Conservation (phyloP, 2,888 invertebrate species). For the Acrobasis suavella region DNA sequence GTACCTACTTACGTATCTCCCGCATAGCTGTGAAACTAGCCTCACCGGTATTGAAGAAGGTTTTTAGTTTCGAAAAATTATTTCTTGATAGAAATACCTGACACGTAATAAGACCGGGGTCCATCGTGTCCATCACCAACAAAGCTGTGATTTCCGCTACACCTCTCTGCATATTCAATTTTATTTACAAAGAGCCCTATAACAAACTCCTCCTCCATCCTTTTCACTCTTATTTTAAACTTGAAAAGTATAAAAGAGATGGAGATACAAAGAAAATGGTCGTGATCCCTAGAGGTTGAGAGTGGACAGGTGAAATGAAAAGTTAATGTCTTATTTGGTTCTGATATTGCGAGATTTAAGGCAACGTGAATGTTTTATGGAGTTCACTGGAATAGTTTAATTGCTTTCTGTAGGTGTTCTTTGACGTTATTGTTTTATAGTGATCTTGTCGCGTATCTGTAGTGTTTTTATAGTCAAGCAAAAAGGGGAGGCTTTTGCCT, state of each 20-base stretch:
- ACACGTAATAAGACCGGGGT: constrained; percentile 43
- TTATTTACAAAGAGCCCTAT: constrained; percentile 71
- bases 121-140: constrained; percentile 51
- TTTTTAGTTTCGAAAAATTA: too few relatives aligned
- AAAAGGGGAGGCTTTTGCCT: too few relatives aligned
- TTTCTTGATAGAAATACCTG: background rate
- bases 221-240: constrained; percentile 26
- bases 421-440: background rate
- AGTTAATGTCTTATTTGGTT: constrained; percentile 47
- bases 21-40: too few relatives aligned
- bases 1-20: too few relatives aligned
- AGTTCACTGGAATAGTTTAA: constrained; percentile 4
- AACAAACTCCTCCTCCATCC: constrained; percentile 47
- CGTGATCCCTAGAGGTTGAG: constrained; percentile 44
- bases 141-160: constrained; percentile 71
- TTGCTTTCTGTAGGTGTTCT: background rate
- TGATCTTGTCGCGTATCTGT: too few relatives aligned
- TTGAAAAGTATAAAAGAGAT: constrained; percentile 37
- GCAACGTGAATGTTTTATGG: constrained; percentile 14
- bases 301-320: constrained; percentile 59
- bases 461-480: too few relatives aligned
- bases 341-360: constrained; percentile 46
- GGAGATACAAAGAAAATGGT: constrained; percentile 55
- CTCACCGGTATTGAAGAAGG: too few relatives aligned
- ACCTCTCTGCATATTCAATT: constrained; percentile 78